A percentile compares a stretch with the other conserved stretches of the same genome.
Conservation (phyloP, 1,140 invertebrate species). For the Drosophila ficusphila region DNA sequence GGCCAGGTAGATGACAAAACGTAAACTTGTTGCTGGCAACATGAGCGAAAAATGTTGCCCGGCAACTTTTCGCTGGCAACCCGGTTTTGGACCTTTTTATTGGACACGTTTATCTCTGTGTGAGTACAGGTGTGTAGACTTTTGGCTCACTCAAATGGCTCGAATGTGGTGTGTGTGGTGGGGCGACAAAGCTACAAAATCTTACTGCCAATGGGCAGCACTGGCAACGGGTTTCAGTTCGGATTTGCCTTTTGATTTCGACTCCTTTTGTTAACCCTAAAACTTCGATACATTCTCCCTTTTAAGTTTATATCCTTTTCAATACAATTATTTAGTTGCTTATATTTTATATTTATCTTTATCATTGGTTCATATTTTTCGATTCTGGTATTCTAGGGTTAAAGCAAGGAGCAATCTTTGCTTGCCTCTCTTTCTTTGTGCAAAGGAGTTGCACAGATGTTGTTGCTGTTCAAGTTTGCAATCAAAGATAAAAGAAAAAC, state of each 20-base stretch:
- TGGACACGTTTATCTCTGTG: slow-evolving; percentile 2
- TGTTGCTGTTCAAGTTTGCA: slow-evolving; percentile 68
- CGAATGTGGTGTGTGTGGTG: slow-evolving; percentile 27
- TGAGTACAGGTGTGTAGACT: slow-evolving; percentile 31
- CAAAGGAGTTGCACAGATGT: slow-evolving; percentile 28
- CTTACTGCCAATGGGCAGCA: slow-evolving; percentile 49
- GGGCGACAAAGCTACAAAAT: slow-evolving; percentile 53
- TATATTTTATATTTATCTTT: too few relatives aligned
- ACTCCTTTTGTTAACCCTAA: slow-evolving; percentile 19
- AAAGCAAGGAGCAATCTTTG: slow-evolving; percentile 27
- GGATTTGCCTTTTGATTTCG: slow-evolving; percentile 13
- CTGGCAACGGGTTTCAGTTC: slow-evolving; percentile 61
- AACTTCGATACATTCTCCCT: too few relatives aligned
- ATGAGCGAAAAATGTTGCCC: slow-evolving; percentile 80
- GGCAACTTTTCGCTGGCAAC: slow-evolving; percentile 71
- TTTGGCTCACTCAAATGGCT: slow-evolving; percentile 28
- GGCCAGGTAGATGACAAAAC: slow-evolving; percentile 61
- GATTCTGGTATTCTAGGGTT: slow-evolving; percentile 15
- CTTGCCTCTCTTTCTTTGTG: slow-evolving; percentile 3
- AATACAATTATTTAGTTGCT: not conserved
- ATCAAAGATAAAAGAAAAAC: slow-evolving; percentile 78
- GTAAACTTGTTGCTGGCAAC: slow-evolving; percentile 80
- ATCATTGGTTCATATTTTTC: not conserved
- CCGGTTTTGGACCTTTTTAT: slow-evolving; percentile 56
- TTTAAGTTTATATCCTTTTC: not conserved